Percentiles rank a stretch among this genome's conserved stretches.
These are phyloP conservation scores for Malachius bipustulatus DNA, from an alignment of 2,888 invertebrate genomes.

Conservation along the genomic window DNA sequence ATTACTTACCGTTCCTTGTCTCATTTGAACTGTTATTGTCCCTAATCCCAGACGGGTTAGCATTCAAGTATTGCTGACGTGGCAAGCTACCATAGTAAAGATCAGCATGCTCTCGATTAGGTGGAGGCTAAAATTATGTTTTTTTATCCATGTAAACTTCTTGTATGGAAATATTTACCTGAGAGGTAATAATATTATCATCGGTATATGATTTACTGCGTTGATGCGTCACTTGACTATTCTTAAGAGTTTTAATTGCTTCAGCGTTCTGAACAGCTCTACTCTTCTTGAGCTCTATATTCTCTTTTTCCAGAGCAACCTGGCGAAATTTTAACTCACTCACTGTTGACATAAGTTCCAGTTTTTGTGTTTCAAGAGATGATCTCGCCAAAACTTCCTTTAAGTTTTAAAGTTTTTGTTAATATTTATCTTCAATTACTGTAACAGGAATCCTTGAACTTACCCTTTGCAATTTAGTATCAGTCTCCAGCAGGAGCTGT, in stretches of 20 bases:
- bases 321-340: constrained; percentile 84
- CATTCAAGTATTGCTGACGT: constrained; percentile 46
- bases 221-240: constrained; percentile 19
- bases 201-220: too few relatives aligned
- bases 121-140: too few relatives aligned
- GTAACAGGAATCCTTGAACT: too few relatives aligned
- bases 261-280: constrained; percentile 31
- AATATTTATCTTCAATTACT: too few relatives aligned
- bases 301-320: constrained; percentile 77
- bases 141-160: too few relatives aligned
- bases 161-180: too few relatives aligned
- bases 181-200: too few relatives aligned
- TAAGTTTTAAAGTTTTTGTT: too few relatives aligned
- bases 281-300: constrained; percentile 57
- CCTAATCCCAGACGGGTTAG: too few relatives aligned
- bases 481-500: constrained; percentile 65
- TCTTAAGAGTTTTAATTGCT: constrained; percentile 30
- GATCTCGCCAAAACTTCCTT: constrained; percentile 81
- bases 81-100: constrained; percentile 74
- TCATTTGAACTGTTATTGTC: too few relatives aligned
- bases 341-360: constrained; percentile 86
- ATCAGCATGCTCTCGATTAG: constrained; percentile 59
- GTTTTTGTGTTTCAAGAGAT: constrained; percentile 85
- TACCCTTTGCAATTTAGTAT: constrained; percentile 81
- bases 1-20: too few relatives aligned